These are phyloP conservation scores for Penelope pileata DNA, from an alignment of 2,113 vertebrate species.

Conservation along the genomic window DNA sequence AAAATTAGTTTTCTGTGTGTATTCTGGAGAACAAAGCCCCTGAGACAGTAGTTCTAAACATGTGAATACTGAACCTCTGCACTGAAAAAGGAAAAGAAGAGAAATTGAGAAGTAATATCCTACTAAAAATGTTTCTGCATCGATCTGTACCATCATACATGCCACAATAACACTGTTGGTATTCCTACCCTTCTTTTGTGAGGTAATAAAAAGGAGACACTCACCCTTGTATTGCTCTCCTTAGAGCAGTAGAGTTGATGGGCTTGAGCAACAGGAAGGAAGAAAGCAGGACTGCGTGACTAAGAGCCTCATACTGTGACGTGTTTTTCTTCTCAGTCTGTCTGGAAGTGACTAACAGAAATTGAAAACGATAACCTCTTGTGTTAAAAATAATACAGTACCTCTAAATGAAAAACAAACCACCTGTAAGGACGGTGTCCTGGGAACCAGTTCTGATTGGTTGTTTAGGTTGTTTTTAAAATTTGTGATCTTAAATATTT, in stretches of 20 bases:
- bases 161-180: neutral
- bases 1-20: neutral
- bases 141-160: accelerated
- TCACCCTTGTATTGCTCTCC: accelerated
- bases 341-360: neutral
- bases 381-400: neutral
- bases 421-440: neutral
- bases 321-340: neutral
- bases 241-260: neutral
- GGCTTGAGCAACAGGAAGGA: conserved; percentile 9
- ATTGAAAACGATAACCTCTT: neutral
- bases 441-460: neutral
- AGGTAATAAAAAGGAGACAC: neutral
- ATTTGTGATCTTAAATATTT: neutral
- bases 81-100: neutral
- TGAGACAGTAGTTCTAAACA: neutral
- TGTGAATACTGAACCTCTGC: neutral
- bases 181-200: neutral
- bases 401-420: neutral
- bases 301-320: neutral
- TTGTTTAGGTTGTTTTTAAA: neutral
- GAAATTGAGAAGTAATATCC: neutral
- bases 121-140: neutral
- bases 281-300: neutral
- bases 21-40: neutral